Evolutionary conservation across 2,113 vertebrate species (phyloP), one percentile per base, ranked within the genome.

Genomic region (Smithornis capensis): DNA sequence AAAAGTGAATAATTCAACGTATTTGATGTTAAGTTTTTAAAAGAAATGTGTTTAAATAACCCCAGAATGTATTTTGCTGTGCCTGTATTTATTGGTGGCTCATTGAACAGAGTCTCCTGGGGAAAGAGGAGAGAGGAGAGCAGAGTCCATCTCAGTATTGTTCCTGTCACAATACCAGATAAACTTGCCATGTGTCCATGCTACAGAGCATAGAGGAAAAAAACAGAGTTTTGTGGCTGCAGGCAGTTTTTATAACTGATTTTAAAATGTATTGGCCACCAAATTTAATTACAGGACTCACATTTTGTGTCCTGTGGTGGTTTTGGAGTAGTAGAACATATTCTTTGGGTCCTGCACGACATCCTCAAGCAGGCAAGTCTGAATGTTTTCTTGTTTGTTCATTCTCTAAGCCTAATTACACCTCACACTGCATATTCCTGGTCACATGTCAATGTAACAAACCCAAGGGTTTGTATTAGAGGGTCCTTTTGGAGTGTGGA

Each of bases 11-110:
- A 59, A 78, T 47, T 67, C 21, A 37, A 31, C 4, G 5, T 38
- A 35, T 4, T 83, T 69, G 0, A 17, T 67, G 3, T 57, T 49
- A 3, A 5, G 2, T 45, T 79, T 53, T 50, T 3, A 1, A 17
- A 53, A 53, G 17, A 35, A 53, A 12, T 17, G 1, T 18, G 8
- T 67, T 69, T 71, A 22, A 76, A 38, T 29, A 85, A 55, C 10
- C 15, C 22, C 5, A 10, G 9, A 37, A 9, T 70, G 1, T 33
- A 4, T 56, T 56, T 57, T 57, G 19, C 28, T 55, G 1, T 64
- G 38, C 31, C 19, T 5, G 4, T 35, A 14, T 6, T n/a, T 50
- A 28, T 0, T 40, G 45, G 28, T 83, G n/a, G 29, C 53, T 93
- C 31, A 24, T 6, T 31, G 35, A 37, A 12, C 23, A 21, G 55